A percentile compares a stretch with the other conserved stretches of the same genome.
Conservation (phyloP, 1,140 invertebrate species). For the Drosophila nasuta region DNA sequence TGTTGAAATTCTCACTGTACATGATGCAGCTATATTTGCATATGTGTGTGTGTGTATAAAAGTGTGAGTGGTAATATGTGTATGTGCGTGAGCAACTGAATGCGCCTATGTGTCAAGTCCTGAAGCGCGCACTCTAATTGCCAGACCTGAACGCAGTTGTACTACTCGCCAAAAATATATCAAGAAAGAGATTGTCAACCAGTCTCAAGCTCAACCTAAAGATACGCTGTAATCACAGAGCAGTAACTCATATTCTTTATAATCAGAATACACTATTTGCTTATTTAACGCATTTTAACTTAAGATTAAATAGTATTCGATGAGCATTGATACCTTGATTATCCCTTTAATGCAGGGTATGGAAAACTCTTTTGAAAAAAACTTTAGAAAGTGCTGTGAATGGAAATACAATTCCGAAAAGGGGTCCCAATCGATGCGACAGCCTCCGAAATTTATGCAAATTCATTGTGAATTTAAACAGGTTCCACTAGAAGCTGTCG, state of each 20-base stretch:
- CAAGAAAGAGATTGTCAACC: neutral
- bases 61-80: conserved; percentile 5
- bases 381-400: conserved; percentile 29
- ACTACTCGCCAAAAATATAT: conserved; percentile 4
- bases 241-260: too few relatives aligned
- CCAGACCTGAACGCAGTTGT: conserved; percentile 23
- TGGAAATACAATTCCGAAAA: conserved; percentile 50
- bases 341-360: conserved; percentile 18
- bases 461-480: conserved; percentile 78
- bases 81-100: conserved; percentile 8
- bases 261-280: too few relatives aligned
- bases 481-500: conserved; percentile 39
- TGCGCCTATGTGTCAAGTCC: conserved; percentile 34
- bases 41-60: conserved; percentile 11
- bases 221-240: neutral
- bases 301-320: neutral
- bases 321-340: neutral
- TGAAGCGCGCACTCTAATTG: conserved; percentile 57
- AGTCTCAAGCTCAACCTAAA: neutral
- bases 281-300: too few relatives aligned
- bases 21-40: conserved; percentile 55
- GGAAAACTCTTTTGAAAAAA: conserved; percentile 27
- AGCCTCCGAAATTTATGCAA: conserved; percentile 68
- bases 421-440: conserved; percentile 25
- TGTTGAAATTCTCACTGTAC: conserved; percentile 25